phyloP scores from a whole-genome alignment of 1,140 invertebrate genomes.

The Macrobrachium rosenbergii region DNA sequence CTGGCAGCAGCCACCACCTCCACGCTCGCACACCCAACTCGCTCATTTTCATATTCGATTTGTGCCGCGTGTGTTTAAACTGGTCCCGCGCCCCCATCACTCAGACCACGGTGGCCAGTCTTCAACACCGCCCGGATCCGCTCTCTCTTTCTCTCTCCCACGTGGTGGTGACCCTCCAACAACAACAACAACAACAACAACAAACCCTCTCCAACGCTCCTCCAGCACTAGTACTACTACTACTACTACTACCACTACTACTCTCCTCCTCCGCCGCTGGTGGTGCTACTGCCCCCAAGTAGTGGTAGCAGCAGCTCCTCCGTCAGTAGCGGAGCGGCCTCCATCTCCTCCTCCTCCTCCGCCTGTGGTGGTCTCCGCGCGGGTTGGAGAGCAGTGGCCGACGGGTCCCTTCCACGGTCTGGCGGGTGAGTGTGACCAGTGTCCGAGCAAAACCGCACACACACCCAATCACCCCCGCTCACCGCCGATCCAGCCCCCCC shows the following conservation, averaged over 20 bases:
- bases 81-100: slow-evolving; percentile 62
- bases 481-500: slow-evolving; percentile 10
- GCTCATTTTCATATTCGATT: slow-evolving; percentile 64
- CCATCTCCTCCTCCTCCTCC: background rate
- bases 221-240: slow-evolving; percentile 32
- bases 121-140: slow-evolving; percentile 48
- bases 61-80: slow-evolving; percentile 64
- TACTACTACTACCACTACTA: slow-evolving; percentile 10
- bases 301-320: slow-evolving; percentile 21
- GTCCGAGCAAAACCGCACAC: background rate
- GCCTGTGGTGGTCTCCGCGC: slow-evolving; percentile 25
- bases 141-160: slow-evolving; percentile 11
- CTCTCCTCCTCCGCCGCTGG: slow-evolving; percentile 26
- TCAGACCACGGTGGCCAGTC: slow-evolving; percentile 58
- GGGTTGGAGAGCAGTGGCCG: slow-evolving; percentile 34
- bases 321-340: slow-evolving; percentile 39
- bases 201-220: slow-evolving; percentile 30
- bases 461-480: background rate
- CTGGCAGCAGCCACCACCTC: slow-evolving; percentile 54
- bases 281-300: slow-evolving; percentile 1
- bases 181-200: slow-evolving; percentile 36
- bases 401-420: slow-evolving; percentile 36
- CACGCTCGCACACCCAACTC: slow-evolving; percentile 47
- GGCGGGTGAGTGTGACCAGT: slow-evolving; percentile 47
- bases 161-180: slow-evolving; percentile 25